Base-by-base conservation (phyloP, 2,888 invertebrate genomes). In the Acanthosepion lycidas region DNA sequence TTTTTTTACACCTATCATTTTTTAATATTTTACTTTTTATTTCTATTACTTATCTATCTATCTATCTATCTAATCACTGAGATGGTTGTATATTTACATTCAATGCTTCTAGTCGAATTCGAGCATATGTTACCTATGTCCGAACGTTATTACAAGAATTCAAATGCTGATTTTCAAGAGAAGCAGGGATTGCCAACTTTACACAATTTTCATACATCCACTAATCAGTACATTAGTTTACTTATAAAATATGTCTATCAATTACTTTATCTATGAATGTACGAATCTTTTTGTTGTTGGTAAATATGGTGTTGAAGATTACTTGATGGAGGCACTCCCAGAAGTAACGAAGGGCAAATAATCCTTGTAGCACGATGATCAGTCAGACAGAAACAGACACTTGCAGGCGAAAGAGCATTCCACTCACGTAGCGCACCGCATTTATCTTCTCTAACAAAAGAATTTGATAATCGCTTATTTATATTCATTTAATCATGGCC, bases 401-500 rank as follows among this genome's bases (percentile, higher is more conserved):
- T 78, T 18, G n/a, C 78, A 78, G 78, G 33, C n/a, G 78, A 78
- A n/a, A n/a, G 78, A n/a, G 15, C n/a, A 78, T 92, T 53, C 92
- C 12, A 28, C n/a, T 53, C 51, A 53, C 51, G 92, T 92, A 92
- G 12, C 42, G 49, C 48, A 6, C 42, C 92, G 92, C 28, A 12
- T 51, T 8, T 12, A n/a, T 53, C 48, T 51, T 92, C 49, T 92
- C 48, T 28, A 53, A 92, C 92, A 42, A 92, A 92, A 92, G 78
- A n/a, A 92, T 92, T 92, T 53, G 51, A 42, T 92, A 92, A 92
- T 92, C 92, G 92, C 49, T 92, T 92, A 92, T 92, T 92, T 92
- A 92, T 92, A 92, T 92, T 92, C 92, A 92, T 92, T 92, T 92
- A 92, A 92, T 92, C 92, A 48, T 92, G 51, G 92, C 92, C 49